Conservation (phyloP, 1,140 invertebrate genomes). For the Eubasilissa regina region DNA sequence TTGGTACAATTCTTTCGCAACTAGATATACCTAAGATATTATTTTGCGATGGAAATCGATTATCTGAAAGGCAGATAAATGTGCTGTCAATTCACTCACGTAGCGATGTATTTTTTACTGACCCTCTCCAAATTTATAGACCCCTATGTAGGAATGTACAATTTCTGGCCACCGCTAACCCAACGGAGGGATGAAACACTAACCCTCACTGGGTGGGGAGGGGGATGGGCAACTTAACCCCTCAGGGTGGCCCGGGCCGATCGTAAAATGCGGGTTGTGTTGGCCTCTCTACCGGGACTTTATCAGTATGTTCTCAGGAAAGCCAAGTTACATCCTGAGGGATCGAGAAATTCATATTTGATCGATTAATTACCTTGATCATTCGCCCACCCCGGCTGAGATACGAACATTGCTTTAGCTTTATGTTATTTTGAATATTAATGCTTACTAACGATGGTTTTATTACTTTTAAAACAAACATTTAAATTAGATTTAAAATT, state of each 20-base stretch:
- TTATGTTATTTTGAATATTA: no score
- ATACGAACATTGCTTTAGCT: no score
- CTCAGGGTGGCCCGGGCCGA: constrained; percentile 12
- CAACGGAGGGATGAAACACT: constrained; percentile 16
- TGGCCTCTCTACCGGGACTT: not conserved
- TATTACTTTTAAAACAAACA: no score
- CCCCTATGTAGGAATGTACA: constrained; percentile 41
- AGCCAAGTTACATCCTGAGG: constrained; percentile 16
- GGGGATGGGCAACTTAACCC: constrained; percentile 3
- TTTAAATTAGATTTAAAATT: no score
- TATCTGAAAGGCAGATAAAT: constrained; percentile 26
- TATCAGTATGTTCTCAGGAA: constrained; percentile 21
- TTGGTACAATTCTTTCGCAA: no score
- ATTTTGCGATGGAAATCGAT: not conserved
- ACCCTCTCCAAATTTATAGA: constrained; percentile 34
- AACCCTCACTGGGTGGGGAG: not conserved
- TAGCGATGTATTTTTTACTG: constrained; percentile 41
- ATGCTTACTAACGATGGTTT: no score
- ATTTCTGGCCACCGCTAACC: constrained; percentile 29
- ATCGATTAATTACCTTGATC: constrained; percentile 38
- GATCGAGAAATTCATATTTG: constrained; percentile 19
- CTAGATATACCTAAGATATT: no score
- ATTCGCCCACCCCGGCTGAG: not conserved
- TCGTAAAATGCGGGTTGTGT: constrained; percentile 11
- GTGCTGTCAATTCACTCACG: constrained; percentile 37